These are phyloP conservation scores for Etheostoma spectabile DNA, from an alignment of 2,113 vertebrate genomes.

Conservation along the genomic window DNA sequence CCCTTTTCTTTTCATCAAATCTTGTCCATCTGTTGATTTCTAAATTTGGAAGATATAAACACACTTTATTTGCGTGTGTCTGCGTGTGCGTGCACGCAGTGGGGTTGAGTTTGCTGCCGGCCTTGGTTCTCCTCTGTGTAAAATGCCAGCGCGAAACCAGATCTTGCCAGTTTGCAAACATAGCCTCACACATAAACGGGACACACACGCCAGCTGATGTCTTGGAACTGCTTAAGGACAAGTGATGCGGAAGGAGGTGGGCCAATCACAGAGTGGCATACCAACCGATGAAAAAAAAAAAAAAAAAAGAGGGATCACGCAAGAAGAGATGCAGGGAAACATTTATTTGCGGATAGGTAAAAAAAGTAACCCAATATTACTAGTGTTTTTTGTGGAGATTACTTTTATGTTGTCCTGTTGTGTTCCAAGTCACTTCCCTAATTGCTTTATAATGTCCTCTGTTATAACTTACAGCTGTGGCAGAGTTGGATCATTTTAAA, in stretches of 20 bases:
- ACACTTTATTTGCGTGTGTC: background rate
- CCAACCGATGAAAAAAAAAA: background rate
- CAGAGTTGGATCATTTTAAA: background rate
- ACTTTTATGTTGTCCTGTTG: background rate
- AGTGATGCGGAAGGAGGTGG: conserved; percentile 40
- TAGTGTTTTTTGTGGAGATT: background rate
- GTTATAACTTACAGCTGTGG: background rate
- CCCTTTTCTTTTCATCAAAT: background rate
- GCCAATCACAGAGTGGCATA: conserved; percentile 16
- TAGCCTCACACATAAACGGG: background rate
- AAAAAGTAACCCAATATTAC: background rate
- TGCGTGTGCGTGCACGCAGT: background rate
- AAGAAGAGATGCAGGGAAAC: background rate
- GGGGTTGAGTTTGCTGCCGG: conserved; percentile 18
- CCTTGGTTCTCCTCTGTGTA: conserved; percentile 20
- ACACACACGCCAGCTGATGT: conserved; percentile 27
- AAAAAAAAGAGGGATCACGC: background rate
- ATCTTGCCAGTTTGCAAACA: conserved; percentile 61
- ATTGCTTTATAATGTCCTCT: background rate
- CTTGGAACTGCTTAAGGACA: conserved; percentile 36
- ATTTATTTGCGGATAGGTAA: background rate
- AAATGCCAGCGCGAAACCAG: conserved; percentile 62
- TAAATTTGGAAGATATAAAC: conserved; percentile 12
- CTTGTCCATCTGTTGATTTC: background rate
- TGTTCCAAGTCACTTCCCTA: background rate